Percentiles rank a stretch among this genome's conserved stretches.
Evolutionary conservation across 2,888 invertebrate species (phyloP).

Genomic region (Holacanthella duospinosa): DNA sequence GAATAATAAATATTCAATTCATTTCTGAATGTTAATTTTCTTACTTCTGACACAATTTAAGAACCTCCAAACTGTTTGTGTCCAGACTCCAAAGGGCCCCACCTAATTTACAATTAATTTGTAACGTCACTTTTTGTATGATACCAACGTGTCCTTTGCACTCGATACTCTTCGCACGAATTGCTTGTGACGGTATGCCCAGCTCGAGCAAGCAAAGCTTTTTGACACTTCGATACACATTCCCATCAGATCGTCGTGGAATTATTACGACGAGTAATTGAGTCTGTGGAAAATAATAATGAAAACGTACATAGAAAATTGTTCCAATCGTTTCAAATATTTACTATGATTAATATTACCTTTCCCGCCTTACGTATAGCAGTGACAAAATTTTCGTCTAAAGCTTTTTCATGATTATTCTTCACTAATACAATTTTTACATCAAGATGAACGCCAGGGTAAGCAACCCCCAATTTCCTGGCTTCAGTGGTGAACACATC

Average conservation of each 20-base stretch:
- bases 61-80: no score
- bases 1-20: no score
- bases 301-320: no score
- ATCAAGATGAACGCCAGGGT: background rate
- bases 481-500: background rate
- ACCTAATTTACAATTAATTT: background rate
- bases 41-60: no score
- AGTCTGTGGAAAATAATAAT: background rate
- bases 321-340: background rate
- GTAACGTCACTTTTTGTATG: background rate
- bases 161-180: background rate
- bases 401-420: background rate
- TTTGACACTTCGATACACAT: background rate
- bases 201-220: background rate
- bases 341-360: background rate
- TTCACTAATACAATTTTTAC: background rate
- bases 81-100: background rate
- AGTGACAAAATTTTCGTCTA: background rate
- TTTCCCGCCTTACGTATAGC: background rate
- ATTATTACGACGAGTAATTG: background rate
- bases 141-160: background rate
- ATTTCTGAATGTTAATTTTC: no score
- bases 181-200: background rate
- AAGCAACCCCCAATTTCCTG: background rate
- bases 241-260: background rate